Percentiles rank a stretch among this genome's conserved stretches.
Evolutionary conservation across 2,888 invertebrate genomes (phyloP).

Genomic region (Pharmacophagus antenor): DNA sequence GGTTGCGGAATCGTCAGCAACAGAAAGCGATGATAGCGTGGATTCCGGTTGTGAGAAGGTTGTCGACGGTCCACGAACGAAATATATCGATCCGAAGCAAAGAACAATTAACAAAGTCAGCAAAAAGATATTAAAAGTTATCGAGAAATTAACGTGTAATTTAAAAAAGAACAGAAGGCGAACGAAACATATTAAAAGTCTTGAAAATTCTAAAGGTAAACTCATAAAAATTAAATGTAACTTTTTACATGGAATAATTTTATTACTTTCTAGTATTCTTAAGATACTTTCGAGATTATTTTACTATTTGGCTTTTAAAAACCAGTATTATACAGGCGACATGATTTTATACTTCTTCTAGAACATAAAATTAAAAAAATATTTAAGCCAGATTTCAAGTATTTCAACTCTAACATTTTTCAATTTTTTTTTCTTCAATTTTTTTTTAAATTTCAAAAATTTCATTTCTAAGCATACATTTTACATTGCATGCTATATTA

Average conservation of each 20-base stretch:
- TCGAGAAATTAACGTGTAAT: conserved; percentile 71
- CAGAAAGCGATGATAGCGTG: conserved; percentile 70
- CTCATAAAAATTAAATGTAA: background rate
- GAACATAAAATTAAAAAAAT: too few relatives aligned
- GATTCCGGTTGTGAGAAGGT: conserved; percentile 68
- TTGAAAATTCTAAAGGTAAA: background rate
- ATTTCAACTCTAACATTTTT: too few relatives aligned
- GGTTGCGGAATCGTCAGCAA: conserved; percentile 70
- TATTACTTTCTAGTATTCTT: background rate
- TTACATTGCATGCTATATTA: too few relatives aligned
- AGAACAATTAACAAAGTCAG: conserved; percentile 77
- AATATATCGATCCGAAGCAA: conserved; percentile 71
- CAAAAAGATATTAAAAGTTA: conserved; percentile 70
- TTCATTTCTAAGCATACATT: too few relatives aligned
- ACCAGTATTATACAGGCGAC: too few relatives aligned
- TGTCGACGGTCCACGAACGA: conserved; percentile 65
- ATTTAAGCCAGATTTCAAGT: too few relatives aligned
- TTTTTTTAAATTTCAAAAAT: too few relatives aligned
- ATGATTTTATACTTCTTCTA: too few relatives aligned
- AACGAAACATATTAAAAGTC: conserved; percentile 45
- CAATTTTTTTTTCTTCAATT: too few relatives aligned
- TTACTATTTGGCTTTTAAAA: too few relatives aligned
- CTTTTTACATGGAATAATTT: background rate
- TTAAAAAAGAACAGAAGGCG: conserved; percentile 58
- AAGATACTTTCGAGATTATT: too few relatives aligned